Evolutionary conservation across 35 echinoderm and acorn worm genomes (phyloP).

Genomic region (Diadema setosum): DNA sequence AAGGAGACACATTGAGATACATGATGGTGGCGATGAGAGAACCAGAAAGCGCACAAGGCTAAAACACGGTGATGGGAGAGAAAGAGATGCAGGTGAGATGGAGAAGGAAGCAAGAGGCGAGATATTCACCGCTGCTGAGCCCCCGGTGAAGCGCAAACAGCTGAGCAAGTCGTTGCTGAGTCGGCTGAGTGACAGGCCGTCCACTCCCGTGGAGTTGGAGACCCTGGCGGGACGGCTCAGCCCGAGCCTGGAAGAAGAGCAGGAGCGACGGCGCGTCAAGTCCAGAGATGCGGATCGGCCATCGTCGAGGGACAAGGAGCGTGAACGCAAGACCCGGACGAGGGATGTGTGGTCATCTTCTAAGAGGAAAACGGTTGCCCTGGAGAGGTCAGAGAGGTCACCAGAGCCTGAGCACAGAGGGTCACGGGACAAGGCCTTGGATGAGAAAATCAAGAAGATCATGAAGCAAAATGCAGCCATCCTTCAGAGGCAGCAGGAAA

Average conservation of each 20-base stretch:
- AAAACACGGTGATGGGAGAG: neutral
- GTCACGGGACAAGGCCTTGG: constrained; percentile 47
- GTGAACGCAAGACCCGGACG: neutral
- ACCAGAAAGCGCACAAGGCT: neutral
- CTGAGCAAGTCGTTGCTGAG: neutral
- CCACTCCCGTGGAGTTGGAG: neutral
- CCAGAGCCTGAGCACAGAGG: neutral
- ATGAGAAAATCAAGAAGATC: constrained; percentile 66
- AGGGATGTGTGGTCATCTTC: constrained; percentile 23
- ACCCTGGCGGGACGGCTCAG: neutral
- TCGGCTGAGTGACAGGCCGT: neutral
- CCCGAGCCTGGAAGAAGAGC: neutral
- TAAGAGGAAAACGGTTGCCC: neutral
- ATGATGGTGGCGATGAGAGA: neutral
- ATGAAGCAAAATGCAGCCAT: constrained; percentile 84
- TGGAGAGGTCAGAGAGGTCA: neutral
- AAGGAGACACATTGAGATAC: neutral
- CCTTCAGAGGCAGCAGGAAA: constrained; percentile 69
- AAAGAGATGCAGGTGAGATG: neutral
- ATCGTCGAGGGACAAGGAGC: neutral
- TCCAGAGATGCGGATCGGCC: neutral
- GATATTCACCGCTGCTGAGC: neutral
- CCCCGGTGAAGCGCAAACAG: neutral
- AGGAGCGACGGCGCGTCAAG: neutral
- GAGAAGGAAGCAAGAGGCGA: neutral